Evolutionary conservation across 2,888 invertebrate species (phyloP).

Genomic region (Smittia sp.): DNA sequence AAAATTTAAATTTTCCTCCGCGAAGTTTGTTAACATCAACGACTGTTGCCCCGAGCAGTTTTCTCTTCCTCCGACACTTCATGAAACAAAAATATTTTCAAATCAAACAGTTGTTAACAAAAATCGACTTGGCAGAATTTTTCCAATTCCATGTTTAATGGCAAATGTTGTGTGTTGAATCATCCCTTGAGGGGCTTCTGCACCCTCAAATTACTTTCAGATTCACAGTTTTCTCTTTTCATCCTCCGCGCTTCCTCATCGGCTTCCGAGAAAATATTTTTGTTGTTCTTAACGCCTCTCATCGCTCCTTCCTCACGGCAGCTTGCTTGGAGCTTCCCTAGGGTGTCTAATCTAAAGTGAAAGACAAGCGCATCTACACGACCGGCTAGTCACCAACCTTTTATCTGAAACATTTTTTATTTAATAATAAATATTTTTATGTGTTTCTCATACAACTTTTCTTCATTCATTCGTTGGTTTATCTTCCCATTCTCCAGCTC

Average conservation of each 20-base stretch:
- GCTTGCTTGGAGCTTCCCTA: too few species aligned
- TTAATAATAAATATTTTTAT: conserved; percentile 21
- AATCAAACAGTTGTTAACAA: conserved; percentile 30
- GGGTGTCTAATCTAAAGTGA: background rate
- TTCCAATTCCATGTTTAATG: conserved; percentile 19
- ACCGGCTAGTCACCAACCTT: background rate
- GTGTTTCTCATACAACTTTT: conserved; percentile 1
- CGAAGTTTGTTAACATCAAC: background rate
- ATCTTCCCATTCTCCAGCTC: background rate
- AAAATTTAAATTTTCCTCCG: conserved; percentile 25
- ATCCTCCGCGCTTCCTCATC: conserved; percentile 9
- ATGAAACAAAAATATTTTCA: conserved; percentile 34
- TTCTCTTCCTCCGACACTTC: background rate
- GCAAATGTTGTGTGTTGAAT: background rate
- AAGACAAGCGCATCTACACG: background rate
- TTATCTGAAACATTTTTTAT: conserved; percentile 7
- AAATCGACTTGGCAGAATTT: conserved; percentile 18
- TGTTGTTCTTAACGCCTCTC: background rate
- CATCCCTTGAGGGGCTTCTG: conserved; percentile 9
- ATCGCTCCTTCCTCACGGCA: too few species aligned
- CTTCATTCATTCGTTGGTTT: background rate
- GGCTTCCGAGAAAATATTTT: background rate
- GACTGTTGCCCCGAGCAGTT: background rate
- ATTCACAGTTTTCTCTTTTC: background rate
- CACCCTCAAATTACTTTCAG: conserved; percentile 13